Evolutionary conservation across 2,797 vertebrate genomes (phyloP).

Genomic region (Cryptoprocta ferox): DNA sequence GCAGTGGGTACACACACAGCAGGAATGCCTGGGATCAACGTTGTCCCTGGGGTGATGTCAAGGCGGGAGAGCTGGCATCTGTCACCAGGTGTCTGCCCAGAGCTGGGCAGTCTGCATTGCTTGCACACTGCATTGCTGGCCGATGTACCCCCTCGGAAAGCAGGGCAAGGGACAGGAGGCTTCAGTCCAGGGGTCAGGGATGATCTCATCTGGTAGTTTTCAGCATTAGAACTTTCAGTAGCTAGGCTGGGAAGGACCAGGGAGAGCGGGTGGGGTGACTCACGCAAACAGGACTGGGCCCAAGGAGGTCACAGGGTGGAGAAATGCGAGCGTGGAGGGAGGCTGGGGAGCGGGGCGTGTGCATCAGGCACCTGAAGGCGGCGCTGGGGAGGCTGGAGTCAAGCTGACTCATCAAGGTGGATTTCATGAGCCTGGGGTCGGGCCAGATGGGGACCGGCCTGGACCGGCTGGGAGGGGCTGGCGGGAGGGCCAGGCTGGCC

Average conservation of each 20-base stretch:
- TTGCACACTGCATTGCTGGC: background rate
- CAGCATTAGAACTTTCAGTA: background rate
- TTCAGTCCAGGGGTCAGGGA: background rate
- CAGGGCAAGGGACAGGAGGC: background rate
- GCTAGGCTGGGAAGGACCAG: background rate
- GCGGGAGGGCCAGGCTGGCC: background rate
- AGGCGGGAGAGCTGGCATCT: background rate
- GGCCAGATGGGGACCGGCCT: background rate
- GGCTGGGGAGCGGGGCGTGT: accelerated
- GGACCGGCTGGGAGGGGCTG: background rate
- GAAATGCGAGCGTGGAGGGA: accelerated
- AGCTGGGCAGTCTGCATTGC: background rate
- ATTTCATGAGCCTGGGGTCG: background rate
- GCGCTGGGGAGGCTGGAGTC: background rate
- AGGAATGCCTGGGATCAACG: too few species aligned
- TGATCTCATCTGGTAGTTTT: conserved; percentile 58
- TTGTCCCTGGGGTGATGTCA: background rate
- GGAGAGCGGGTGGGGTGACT: too few species aligned
- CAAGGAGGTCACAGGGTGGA: background rate
- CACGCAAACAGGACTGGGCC: background rate
- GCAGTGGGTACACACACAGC: background rate
- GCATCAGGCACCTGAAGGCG: background rate
- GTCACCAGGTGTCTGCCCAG: background rate
- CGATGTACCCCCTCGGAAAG: background rate
- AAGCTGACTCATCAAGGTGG: background rate